Base-by-base conservation (phyloP, 1,140 invertebrate genomes). In the Formica exsecta region DNA sequence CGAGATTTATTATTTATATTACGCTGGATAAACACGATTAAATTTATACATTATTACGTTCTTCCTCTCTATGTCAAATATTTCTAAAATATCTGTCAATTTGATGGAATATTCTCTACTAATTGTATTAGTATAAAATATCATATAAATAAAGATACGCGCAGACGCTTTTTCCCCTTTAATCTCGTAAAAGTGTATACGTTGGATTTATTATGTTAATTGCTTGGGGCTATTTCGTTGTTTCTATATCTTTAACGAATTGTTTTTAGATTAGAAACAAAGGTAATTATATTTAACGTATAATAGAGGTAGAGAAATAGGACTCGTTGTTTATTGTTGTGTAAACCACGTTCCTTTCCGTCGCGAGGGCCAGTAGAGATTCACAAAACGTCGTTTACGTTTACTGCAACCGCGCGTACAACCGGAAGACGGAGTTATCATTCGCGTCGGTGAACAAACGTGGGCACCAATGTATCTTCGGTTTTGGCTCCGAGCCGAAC, bases 381-480 rank as follows among this genome's bases (percentile, higher is more conserved):
- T 59, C 2, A 13, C n/a, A n/a, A 75, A 75, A 19, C 73, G 22
- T 41, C 22, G 38, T 76, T 64, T 64, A 29, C 16, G 59, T 16
- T 75, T 6, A 25, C 38, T 11, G 16, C 16, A 16, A 29, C 6
- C 32, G 29, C 16, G 41, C 4, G 2, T 19, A 2, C 8, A 4
- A 44, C 59, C 11, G 25, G 2, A 65, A 62, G 38, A 11, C 59
- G 22, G 48, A 80, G 16, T 68, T 70, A 16, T 68, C 29, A 61
- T 19, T 38, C 36, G 54, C 68, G 36, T 83, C 16, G 48, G 7
- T 36, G 62, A 44, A 51, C 41, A 51, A 77, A 76, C 36, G n/a
- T 4, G 75, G 25, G 41, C n/a, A 9, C 2, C 2, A 1, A 13
- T 32, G 36, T 57, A 71, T 71, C 44, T 85, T 76, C 32, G n/a